A percentile compares a stretch with the other conserved stretches of the same genome.
Conservation (phyloP, 2,888 invertebrate genomes). For the Augiades crinisus region DNA sequence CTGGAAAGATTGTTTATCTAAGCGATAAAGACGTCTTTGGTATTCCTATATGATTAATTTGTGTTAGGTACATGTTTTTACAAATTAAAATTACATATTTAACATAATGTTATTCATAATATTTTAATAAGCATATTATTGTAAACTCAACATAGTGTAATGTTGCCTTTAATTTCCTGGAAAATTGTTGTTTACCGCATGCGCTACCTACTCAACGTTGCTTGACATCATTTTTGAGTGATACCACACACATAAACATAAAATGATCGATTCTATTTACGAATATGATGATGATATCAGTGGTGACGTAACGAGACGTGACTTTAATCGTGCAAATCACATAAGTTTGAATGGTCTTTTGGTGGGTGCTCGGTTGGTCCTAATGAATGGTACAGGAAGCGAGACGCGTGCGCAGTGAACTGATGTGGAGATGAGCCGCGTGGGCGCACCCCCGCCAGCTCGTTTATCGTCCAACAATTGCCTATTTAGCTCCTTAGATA, state of each 20-base stretch:
- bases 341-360: conserved; percentile 5
- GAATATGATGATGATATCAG: conserved; percentile 15
- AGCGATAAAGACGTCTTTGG: too few relatives aligned
- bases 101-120: too few relatives aligned
- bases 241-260: conserved; percentile 9
- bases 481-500: conserved; percentile 41
- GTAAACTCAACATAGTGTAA: not conserved
- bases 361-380: conserved; percentile 20
- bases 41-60: too few relatives aligned
- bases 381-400: conserved; percentile 67
- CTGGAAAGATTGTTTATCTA: too few relatives aligned
- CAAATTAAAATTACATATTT: too few relatives aligned
- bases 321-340: conserved; percentile 24
- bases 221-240: conserved; percentile 8
- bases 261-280: conserved; percentile 10
- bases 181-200: conserved; percentile 1
- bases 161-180: not conserved
- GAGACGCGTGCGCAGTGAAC: conserved; percentile 69
- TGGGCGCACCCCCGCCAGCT: conserved; percentile 71
- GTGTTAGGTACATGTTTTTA: too few relatives aligned
- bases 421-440: conserved; percentile 71
- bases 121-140: too few relatives aligned
- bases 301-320: conserved; percentile 44
- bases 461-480: conserved; percentile 60
- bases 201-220: not conserved